Percentiles rank a stretch among this genome's conserved stretches.
Conservation (phyloP, 2,113 vertebrate species). For the Collichthys lucidus region DNA sequence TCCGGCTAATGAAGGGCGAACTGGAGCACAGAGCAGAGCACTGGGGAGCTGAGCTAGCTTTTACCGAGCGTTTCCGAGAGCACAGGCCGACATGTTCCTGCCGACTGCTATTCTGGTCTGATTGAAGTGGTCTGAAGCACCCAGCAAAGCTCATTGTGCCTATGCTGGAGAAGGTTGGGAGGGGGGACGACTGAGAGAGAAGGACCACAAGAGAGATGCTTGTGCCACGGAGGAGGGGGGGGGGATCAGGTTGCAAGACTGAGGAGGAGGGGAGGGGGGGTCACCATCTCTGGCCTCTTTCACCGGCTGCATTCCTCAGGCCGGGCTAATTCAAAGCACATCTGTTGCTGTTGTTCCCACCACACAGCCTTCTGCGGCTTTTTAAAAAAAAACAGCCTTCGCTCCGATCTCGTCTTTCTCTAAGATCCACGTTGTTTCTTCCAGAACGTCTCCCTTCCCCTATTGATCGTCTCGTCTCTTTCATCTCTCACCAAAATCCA, state of each 20-base stretch:
- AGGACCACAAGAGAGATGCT: slow-evolving; percentile 54
- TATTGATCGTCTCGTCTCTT: slow-evolving; percentile 20
- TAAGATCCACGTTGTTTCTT: slow-evolving; percentile 10
- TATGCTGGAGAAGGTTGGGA: not conserved
- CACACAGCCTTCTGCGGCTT: slow-evolving; percentile 4
- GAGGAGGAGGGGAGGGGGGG: slow-evolving; percentile 8
- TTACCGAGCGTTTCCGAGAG: slow-evolving; percentile 40
- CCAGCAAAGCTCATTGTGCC: slow-evolving; percentile 51
- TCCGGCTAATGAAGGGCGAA: slow-evolving; percentile 63
- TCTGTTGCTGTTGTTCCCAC: slow-evolving; percentile 65
- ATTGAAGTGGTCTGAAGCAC: slow-evolving; percentile 62
- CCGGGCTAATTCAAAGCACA: slow-evolving; percentile 75
- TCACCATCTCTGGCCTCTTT: slow-evolving; percentile 56
- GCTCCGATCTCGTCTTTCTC: not conserved
- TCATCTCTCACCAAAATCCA: not conserved
- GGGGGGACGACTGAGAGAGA: not conserved
- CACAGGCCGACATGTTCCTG: slow-evolving; percentile 11
- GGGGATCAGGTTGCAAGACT: slow-evolving; percentile 66
- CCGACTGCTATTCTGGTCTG: slow-evolving; percentile 61
- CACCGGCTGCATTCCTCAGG: slow-evolving; percentile 58
- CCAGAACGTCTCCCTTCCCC: slow-evolving; percentile 9
- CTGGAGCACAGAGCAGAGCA: slow-evolving; percentile 26
- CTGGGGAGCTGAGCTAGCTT: slow-evolving; percentile 63
- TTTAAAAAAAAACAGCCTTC: slow-evolving; percentile 4
- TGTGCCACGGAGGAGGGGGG: slow-evolving; percentile 11